Evolutionary conservation across 2,113 vertebrate species (phyloP), one percentile per base, ranked within the genome.

Genomic region (Toxotes chatareus): DNA sequence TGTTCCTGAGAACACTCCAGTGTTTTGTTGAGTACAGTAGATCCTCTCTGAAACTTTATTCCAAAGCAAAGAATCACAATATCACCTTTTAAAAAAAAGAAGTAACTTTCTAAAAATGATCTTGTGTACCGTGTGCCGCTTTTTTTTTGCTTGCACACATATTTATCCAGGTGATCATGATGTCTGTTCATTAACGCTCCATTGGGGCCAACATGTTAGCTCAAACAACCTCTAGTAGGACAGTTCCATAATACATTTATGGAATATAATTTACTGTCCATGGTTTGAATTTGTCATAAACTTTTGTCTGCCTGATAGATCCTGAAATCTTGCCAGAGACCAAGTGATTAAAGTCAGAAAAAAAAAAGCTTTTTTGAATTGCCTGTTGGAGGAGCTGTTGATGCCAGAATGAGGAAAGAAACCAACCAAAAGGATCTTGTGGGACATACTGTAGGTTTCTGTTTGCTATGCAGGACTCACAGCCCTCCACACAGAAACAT

Each of bases 51-150:
- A 36, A 21, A 42, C 36, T 63, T 59, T 55, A 46, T n/a, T 42
- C 44, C 14, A 68, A 57, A 73, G 19, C 71, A 63, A 44, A n/a
- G 10, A 56, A 51, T 34, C 46, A 66, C 44, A 66, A 13, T 2
- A 31, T 36, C 63, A 36, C 31, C 13, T 16, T 40, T 40, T 40
- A 40, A 40, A 40, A 40, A 40, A 40, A 8, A 40, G 8, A 40
- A 40, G 36, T 6, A 36, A 36, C 36, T 36, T 6, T 36, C 36
- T 36, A 6, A 36, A 36, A 36, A 36, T 5, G 36, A 36, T 36
- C 0, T 36, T 5, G 36, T 36, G 4, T 36, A 36, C 36, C 0
- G 1, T 36, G 1, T 36, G 36, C 36, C 3, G 36, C 4, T 36
- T 36, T 36, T n/a, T 21, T 10, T n/a, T 53, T 53, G 21, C 21